Evolutionary conservation across 2,797 vertebrate species (phyloP), one percentile per base, ranked within the genome.

Genomic region (Poecilia velifera): DNA sequence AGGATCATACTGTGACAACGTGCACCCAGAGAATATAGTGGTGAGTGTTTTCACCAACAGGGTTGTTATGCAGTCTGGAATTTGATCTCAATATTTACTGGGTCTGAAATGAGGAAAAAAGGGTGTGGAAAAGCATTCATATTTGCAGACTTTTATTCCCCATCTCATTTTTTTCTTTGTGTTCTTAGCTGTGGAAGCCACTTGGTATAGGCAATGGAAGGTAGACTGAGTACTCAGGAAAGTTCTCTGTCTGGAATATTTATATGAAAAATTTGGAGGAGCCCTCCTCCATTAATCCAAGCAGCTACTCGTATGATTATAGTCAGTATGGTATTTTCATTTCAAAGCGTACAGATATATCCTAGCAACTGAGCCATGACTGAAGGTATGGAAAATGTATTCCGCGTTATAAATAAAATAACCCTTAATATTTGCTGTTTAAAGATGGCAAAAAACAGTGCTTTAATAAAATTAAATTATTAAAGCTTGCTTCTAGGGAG

Each of bases 1-100:
- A 0, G 98, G 98, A 9, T 99, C 98, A 0, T 99, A 99, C 94
- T 98, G 97, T 0, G 98, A 99, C 95, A 99, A 99, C 88, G 86
- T 99, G 20, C 96, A 97, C 87, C 98, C 98, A 0, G 98, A 99
- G 92, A 98, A 97, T 90, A 92, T 99, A 74, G 84, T 96, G 3
- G 98, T 99, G 93, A 97, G 98, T 70, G 6, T 46, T 64, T 18
- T 20, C 5, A 1, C 22, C 39, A 16, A n/a, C 25, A 28, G 39
- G 41, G 39, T 71, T 71, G 6, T 43, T 25, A 25, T 68, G 8
- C 36, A 68, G 4, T 41, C 64, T 68, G 36, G 64, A 68, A 68
- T 68, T 68, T 12, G 18, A 41, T 25, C 18, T 41, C 36, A 4
- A 10, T 68, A 41, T 68, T 68, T 68, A 41, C 36, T 41, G 18